These are phyloP conservation scores for Nothura maculosa DNA, from an alignment of 2,797 vertebrate genomes.

Conservation along the genomic window DNA sequence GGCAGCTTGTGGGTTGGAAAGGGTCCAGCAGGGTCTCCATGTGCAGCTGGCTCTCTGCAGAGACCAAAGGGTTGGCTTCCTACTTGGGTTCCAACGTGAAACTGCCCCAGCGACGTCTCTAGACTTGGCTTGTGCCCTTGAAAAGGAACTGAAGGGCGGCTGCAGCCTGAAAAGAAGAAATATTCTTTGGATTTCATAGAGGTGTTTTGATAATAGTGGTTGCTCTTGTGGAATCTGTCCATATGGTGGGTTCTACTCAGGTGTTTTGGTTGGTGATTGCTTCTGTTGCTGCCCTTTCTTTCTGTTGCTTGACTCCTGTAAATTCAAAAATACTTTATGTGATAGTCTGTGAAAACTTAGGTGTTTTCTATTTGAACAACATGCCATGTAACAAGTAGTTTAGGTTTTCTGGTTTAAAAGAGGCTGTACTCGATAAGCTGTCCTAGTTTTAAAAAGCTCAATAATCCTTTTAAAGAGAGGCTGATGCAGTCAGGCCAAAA, in stretches of 20 bases:
- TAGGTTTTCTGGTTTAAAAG: not conserved
- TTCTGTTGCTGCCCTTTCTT: not conserved
- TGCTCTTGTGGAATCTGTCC: not conserved
- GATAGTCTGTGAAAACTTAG: not conserved
- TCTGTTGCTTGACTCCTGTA: not conserved
- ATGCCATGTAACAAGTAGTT: not conserved
- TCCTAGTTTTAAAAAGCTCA: not conserved
- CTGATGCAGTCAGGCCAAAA: not conserved
- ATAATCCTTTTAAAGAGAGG: not conserved
- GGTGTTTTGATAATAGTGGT: not conserved
- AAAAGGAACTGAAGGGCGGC: not conserved
- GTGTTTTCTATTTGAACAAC: not conserved
- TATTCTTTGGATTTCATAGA: not conserved
- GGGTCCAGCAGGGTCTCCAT: not conserved
- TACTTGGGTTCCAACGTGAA: not conserved
- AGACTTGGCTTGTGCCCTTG: not conserved
- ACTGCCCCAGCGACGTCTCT: not conserved
- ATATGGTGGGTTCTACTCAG: fast-evolving
- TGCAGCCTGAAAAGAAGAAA: not conserved
- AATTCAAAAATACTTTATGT: not conserved
- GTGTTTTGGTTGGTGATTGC: not conserved
- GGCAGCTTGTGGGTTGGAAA: not conserved
- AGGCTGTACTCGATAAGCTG: fast-evolving
- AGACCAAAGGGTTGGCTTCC: not conserved
- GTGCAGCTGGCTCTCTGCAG: not conserved